Conservation (phyloP, 2,797 vertebrate species). For the Cirrhinus mrigala region DNA sequence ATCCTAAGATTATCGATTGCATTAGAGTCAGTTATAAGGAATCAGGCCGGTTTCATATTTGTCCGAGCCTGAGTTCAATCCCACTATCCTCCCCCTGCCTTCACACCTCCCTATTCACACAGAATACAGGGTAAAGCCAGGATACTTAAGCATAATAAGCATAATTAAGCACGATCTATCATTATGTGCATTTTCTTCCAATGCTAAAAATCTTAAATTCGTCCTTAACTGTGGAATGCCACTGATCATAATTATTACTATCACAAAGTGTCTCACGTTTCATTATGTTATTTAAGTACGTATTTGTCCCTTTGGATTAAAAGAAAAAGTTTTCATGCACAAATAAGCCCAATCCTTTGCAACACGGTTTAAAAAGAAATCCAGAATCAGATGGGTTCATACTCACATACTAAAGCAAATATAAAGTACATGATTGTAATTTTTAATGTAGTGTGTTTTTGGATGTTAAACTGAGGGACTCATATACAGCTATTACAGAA, state of each 20-base stretch:
- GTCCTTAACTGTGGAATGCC: neutral
- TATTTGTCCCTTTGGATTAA: neutral
- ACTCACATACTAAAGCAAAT: neutral
- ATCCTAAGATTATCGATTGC: neutral
- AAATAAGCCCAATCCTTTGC: neutral
- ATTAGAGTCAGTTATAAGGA: neutral
- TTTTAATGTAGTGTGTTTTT: neutral
- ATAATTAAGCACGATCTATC: neutral
- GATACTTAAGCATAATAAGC: neutral
- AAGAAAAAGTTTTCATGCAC: neutral
- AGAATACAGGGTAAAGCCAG: neutral
- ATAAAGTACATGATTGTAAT: neutral
- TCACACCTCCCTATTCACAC: neutral
- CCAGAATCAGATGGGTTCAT: neutral
- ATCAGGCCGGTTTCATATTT: neutral
- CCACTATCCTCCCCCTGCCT: neutral
- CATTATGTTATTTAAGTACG: neutral
- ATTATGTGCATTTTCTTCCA: constrained; percentile 11
- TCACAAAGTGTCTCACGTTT: neutral
- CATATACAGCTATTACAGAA: neutral
- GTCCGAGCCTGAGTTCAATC: neutral
- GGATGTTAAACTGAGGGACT: neutral
- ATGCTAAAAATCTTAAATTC: neutral
- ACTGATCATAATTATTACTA: neutral
- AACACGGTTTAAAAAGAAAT: neutral